Base-by-base conservation (phyloP, 2,888 invertebrate genomes). In the Xanthia togata region DNA sequence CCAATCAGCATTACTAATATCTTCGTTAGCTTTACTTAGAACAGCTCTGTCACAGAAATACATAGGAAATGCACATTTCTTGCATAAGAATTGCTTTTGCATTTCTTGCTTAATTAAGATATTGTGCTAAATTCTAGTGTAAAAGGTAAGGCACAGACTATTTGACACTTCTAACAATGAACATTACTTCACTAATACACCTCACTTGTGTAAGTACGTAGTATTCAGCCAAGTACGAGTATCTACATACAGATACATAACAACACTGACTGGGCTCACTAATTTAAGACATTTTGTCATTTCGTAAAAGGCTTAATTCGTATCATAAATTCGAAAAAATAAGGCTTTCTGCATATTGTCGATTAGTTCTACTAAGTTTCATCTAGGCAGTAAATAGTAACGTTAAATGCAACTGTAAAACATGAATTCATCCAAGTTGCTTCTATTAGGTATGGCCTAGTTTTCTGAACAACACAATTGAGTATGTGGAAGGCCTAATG, bases 101-200 rank as follows among this genome's bases (percentile, higher is more conserved):
- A 60, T 81, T 82, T 79, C 73, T 80, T 84, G 79, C 70, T 79
- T 70, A 76, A 20, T 53, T 74, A 76, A 85, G 64, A 75, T 69
- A 73, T 89, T 87, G 83, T 85, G 89, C 89, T 89, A 86, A 88
- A 86, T 87, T 87, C 74, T 84, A 81, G 75, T 87, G 89, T 88
- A 84, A 79, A 87, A 84, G 86, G 82, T 93, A 94, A 94, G 94
- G 94, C 94, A 94, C 94, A 88, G 82, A 84, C 88, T 90, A 88
- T 92, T 93, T 91, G 91, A 93, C 90, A 92, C 91, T 84, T 87
- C 80, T 82, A 83, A 75, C 35, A 70, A 68, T 68, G 57, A 78
- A 60, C 23, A 35, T 75, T 64, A 70, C 65, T 70, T 41, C 50
- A 60, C 55, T 69, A 59, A 62, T 47, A 53, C 76, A 64, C 44